A percentile compares a stretch with the other conserved stretches of the same genome.
These are phyloP conservation scores for Metaphire vulgaris DNA, from an alignment of 1,140 invertebrate species.

Conservation along the genomic window DNA sequence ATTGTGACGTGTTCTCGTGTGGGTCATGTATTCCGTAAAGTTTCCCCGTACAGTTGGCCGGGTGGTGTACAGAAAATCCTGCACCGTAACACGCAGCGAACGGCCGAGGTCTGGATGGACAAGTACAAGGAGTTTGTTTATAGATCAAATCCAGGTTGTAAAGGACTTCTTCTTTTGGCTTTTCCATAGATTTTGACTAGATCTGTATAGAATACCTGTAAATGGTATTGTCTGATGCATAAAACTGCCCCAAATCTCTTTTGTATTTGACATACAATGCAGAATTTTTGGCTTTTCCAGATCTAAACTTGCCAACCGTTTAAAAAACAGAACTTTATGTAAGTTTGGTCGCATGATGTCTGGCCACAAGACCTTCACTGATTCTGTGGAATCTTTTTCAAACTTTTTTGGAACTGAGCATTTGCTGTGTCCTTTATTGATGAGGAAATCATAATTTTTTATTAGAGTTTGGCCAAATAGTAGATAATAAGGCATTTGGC, in stretches of 20 bases:
- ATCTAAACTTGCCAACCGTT: not conserved
- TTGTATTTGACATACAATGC: not conserved
- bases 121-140: constrained; percentile 70
- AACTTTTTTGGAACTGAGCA: too few relatives aligned
- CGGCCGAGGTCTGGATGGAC: constrained; percentile 66
- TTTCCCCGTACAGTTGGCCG: constrained; percentile 69
- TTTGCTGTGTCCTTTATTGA: too few relatives aligned
- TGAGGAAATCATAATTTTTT: too few relatives aligned
- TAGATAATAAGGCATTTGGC: too few relatives aligned
- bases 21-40: constrained; percentile 94
- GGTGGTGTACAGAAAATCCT: not conserved
- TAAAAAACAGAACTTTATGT: too few relatives aligned
- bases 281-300: not conserved
- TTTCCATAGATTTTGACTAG: not conserved
- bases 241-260: not conserved
- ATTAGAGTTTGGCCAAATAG: too few relatives aligned
- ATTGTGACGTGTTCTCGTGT: constrained; percentile 95
- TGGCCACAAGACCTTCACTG: too few relatives aligned
- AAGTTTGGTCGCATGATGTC: too few relatives aligned
- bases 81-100: constrained; percentile 50
- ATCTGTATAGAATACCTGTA: not conserved
- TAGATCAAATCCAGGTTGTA: constrained; percentile 26
- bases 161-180: not conserved
- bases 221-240: not conserved
- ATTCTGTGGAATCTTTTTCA: too few relatives aligned